phyloP scores from a whole-genome alignment of 2,797 vertebrate genomes.

The Poeciliopsis turneri region DNA sequence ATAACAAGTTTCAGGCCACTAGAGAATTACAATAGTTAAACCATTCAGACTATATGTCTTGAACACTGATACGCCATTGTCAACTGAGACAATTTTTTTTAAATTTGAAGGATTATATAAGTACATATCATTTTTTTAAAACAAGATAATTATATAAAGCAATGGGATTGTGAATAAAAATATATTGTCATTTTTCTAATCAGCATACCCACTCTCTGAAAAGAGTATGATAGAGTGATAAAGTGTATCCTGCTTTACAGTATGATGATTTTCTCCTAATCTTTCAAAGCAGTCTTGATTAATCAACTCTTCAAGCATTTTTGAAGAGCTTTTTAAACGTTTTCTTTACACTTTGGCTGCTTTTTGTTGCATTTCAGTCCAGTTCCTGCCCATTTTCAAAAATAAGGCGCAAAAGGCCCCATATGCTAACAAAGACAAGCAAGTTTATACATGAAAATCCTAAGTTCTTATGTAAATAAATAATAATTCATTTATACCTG shows the following conservation, averaged over 20 bases:
- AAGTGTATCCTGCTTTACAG: background rate
- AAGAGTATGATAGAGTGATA: background rate
- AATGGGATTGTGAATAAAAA: background rate
- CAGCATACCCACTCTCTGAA: background rate
- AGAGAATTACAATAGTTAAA: conserved; percentile 14
- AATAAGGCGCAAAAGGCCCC: background rate
- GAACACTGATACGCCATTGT: conserved; percentile 16
- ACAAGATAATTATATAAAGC: conserved; percentile 19
- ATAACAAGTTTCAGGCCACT: conserved; percentile 4
- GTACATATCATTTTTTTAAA: conserved; percentile 21
- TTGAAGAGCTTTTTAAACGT: background rate
- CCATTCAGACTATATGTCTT: conserved; percentile 22
- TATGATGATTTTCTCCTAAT: background rate
- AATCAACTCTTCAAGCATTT: background rate
- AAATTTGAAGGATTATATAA: conserved; percentile 20
- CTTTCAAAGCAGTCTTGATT: background rate
- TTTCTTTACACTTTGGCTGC: background rate
- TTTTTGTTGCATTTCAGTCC: background rate
- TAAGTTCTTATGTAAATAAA: background rate
- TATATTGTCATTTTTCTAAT: background rate
- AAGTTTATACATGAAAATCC: background rate
- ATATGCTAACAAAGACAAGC: background rate
- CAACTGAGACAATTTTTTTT: conserved; percentile 5
- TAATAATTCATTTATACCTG: background rate
- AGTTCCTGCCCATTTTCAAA: background rate